These are phyloP conservation scores for Peromyscus polionotus DNA, from an alignment of 2,113 vertebrate genomes.

Conservation along the genomic window DNA sequence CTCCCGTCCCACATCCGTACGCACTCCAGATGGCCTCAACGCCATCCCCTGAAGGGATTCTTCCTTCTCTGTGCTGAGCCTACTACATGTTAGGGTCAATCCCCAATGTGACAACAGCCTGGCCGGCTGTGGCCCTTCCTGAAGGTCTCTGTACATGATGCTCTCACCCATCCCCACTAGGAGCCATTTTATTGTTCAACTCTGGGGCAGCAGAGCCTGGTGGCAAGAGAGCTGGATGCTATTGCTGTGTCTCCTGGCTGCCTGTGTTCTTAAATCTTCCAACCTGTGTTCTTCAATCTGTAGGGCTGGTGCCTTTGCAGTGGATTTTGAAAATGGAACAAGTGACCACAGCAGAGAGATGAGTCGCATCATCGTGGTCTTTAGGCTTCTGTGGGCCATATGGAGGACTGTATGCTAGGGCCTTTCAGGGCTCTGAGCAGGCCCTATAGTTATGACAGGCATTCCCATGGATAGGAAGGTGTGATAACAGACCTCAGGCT, in stretches of 20 bases:
- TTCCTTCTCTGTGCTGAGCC: not conserved
- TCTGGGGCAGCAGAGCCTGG: not conserved
- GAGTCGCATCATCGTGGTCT: no score
- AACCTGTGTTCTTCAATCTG: no score
- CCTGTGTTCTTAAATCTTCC: not conserved
- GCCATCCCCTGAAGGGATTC: not conserved
- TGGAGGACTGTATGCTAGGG: not conserved
- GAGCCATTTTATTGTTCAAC: not conserved
- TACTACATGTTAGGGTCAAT: accelerated
- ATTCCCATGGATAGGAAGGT: no score
- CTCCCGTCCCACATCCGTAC: no score
- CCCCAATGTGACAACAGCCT: not conserved
- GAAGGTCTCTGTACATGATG: not conserved
- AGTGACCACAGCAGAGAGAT: not conserved
- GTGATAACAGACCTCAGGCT: not conserved
- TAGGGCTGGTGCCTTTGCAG: not conserved
- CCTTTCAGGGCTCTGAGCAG: not conserved
- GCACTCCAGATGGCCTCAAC: accelerated
- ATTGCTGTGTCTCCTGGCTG: not conserved
- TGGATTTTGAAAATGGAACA: not conserved
- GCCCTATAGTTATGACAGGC: no score
- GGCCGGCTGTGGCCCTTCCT: not conserved
- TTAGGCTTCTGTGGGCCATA: no score
- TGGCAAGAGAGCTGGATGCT: not conserved
- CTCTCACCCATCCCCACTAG: accelerated